Evolutionary conservation across 2,797 vertebrate genomes (phyloP).

Genomic region (Enteromius unitaeniatus): DNA sequence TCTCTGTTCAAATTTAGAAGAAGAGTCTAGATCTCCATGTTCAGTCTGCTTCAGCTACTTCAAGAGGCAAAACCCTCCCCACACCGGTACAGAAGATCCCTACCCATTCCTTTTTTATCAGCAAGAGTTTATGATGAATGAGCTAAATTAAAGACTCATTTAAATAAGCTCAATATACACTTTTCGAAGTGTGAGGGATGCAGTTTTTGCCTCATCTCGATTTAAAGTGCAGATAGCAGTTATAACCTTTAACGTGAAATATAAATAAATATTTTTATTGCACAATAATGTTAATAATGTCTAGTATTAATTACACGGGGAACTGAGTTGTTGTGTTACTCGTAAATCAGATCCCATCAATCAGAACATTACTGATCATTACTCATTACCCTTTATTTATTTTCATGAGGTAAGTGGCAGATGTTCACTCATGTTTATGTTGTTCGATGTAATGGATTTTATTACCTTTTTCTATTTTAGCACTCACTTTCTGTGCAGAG

Average conservation of each 20-base stretch:
- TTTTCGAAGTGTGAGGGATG: conserved; percentile 46
- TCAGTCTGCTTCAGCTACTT: conserved; percentile 87
- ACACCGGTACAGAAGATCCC: conserved; percentile 87
- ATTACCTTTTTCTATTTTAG: background rate
- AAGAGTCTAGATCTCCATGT: conserved; percentile 93
- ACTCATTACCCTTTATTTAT: background rate
- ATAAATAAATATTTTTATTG: background rate
- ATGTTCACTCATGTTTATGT: background rate
- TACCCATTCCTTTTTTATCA: conserved; percentile 72
- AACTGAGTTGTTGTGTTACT: background rate
- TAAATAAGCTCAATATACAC: conserved; percentile 7
- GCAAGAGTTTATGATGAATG: conserved; percentile 11
- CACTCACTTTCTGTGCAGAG: background rate
- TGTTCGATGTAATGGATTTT: background rate
- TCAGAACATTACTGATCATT: background rate
- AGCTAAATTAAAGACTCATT: conserved; percentile 23
- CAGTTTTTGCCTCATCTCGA: conserved; percentile 42
- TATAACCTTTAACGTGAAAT: background rate
- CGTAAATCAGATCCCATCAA: background rate
- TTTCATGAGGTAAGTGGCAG: conserved; percentile 26
- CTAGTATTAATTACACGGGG: background rate
- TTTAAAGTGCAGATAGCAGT: conserved; percentile 7
- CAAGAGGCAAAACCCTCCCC: conserved; percentile 96
- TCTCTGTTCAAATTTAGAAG: conserved; percentile 83
- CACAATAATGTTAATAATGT: background rate